Evolutionary conservation across 1,140 invertebrate genomes (phyloP), one percentile per base, ranked within the genome.

Genomic region (Drosophila tani): DNA sequence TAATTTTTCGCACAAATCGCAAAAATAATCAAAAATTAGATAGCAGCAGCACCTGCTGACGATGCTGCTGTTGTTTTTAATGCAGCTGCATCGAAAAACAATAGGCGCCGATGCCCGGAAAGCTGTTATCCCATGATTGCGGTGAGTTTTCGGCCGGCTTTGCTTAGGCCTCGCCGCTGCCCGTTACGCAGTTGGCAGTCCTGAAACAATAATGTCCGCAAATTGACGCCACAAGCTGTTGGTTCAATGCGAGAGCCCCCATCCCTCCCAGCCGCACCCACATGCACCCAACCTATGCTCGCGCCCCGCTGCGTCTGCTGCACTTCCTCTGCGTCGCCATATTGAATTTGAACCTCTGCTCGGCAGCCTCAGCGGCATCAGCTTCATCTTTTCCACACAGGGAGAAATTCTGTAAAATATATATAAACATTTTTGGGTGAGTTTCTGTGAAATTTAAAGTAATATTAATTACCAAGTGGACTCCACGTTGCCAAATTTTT

Each of bases 221-320:
- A 88, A 88, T 88, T 88, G 85, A 85, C 81, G 85, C 85, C 85
- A 88, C 85, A 90, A 88, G 85, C 85, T 88, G 85, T 90, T 88
- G 85, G 85, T 79, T 88, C 86, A 79, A 85, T 70, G 78, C 46
- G 78, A 81, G 67, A 65, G 51, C 41, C 69, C 62, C 58, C 71
- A 45, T 45, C n/a, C 40, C 41, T n/a, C 9, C 15, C 38, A 38
- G 11, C 41, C 24, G 14, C 57, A 49, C 43, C 12, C 75, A 50
- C 56, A 64, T 29, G 15, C 38, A 55, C 49, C 50, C 27, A 38
- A 29, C 14, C 46, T 17, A 32, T 24, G 27, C n/a, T 43, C 35
- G 21, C 24, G 41, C 50, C 67, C 46, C 74, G 47, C 27, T 75
- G 78, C 78, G 78, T 79, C 79, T 90, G 75, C 56, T 43, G 79